These are phyloP conservation scores for Steinernema khuongi DNA, from an alignment of 1,140 invertebrate species.

Conservation along the genomic window DNA sequence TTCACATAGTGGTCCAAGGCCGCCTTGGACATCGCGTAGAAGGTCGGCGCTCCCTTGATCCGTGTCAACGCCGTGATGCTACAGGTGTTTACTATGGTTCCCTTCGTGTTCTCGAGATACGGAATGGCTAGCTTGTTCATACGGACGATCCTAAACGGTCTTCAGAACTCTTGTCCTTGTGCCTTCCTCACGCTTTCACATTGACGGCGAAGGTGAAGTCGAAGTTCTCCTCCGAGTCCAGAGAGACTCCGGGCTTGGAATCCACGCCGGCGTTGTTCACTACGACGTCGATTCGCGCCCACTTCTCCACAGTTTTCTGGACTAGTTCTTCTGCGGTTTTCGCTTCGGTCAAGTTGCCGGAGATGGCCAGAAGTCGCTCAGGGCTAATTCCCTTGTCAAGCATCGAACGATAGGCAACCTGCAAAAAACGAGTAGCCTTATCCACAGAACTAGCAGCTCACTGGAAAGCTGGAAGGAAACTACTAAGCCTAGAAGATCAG, in stretches of 20 bases:
- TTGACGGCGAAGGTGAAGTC: constrained; percentile 39
- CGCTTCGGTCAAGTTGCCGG: constrained; percentile 19
- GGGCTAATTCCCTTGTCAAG: constrained; percentile 14
- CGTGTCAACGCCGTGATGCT: constrained; percentile 5
- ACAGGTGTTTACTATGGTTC: constrained; percentile 40
- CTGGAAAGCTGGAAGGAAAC: too few species aligned
- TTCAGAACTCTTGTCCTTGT: not conserved
- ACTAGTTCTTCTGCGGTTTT: constrained; percentile 25
- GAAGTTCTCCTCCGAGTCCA: constrained; percentile 19
- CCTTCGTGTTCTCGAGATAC: constrained; percentile 39
- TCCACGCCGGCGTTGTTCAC: constrained; percentile 25
- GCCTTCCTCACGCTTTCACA: constrained; percentile 26
- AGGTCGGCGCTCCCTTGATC: constrained; percentile 63
- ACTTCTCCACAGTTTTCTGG: constrained; percentile 38
- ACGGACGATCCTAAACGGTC: constrained; percentile 27
- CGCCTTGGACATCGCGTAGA: constrained; percentile 69
- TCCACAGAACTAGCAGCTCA: too few species aligned
- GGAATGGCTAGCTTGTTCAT: constrained; percentile 29
- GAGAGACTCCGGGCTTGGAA: constrained; percentile 20
- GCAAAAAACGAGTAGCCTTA: too few species aligned
- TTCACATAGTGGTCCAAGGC: constrained; percentile 66
- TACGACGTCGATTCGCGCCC: constrained; percentile 40
- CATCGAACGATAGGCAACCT: too few species aligned
- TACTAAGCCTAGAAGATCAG: too few species aligned
- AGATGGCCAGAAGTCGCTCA: constrained; percentile 8